Evolutionary conservation across 2,113 vertebrate species (phyloP), one percentile per base, ranked within the genome.

Genomic region (Nycticryphes semicollaris): DNA sequence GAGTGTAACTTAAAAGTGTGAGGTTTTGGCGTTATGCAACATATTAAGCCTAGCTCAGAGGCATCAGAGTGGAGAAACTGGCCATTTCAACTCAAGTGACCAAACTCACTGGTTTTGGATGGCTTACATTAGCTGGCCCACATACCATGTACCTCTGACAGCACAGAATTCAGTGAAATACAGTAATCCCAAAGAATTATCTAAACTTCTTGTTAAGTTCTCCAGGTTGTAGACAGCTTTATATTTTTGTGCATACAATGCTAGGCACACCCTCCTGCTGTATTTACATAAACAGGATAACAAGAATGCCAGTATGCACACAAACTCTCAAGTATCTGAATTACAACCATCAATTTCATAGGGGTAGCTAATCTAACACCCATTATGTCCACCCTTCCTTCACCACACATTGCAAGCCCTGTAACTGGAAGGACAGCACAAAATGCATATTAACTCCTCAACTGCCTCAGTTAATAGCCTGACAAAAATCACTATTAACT

Each of bases 31-130:
- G 47, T 69, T 70, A 50, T 0, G 5, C 66, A 70, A 43, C 45
- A 60, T 35, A 19, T 43, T n/a, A 84, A 94, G 35, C 33, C 39
- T 45, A 56, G 56, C 28, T 57, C 59, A 53, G 45, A 57, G 2
- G 66, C 13, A 51, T 2, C 0, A 0, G 6, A 47, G 30, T 35
- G 73, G 14, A 70, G 28, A 92, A 92, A 50, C 3, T 0, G 3
- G 3, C 17, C 45, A 10, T 67, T 79, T 74, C 69, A 66, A 10
- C 21, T 14, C 30, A 5, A 70, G 45, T 53, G 12, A 48, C 47
- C 57, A 87, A 70, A 84, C 2, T 27, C 24, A 54, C 33, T 19
- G 25, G 47, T 70, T 45, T 45, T 59, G 74, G 35, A 67, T 70
- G n/a, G 56, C 24, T 90, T 8, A 21, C 14, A 66, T 19, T 39